These are phyloP conservation scores for Proisotoma minuta DNA, from an alignment of 2,888 invertebrate species.

Conservation along the genomic window DNA sequence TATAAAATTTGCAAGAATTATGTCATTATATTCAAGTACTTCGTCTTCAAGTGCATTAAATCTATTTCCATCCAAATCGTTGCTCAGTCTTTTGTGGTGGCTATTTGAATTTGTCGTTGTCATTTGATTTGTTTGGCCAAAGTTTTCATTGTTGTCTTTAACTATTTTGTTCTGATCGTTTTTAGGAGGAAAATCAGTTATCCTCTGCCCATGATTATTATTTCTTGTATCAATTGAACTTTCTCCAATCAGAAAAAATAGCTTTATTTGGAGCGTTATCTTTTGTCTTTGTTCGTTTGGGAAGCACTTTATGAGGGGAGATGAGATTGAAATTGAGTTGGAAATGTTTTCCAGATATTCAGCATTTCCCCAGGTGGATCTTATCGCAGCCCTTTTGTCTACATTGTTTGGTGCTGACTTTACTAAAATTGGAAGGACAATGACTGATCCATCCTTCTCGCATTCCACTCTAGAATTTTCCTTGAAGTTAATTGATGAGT, in stretches of 20 bases:
- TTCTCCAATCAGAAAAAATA: slow-evolving; percentile 30
- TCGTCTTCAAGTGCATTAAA: slow-evolving; percentile 62
- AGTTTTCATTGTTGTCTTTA: slow-evolving; percentile 9
- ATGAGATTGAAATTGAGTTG: slow-evolving; percentile 2
- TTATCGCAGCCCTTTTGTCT: slow-evolving; percentile 64
- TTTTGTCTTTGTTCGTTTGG: not conserved
- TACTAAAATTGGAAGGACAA: slow-evolving; percentile 66
- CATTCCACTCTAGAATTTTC: slow-evolving; percentile 23
- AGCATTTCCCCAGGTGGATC: slow-evolving; percentile 73
- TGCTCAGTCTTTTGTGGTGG: not conserved
- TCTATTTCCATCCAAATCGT: not conserved
- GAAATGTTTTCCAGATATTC: slow-evolving; percentile 34
- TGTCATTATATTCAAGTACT: slow-evolving; percentile 63
- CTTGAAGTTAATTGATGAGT: slow-evolving; percentile 22
- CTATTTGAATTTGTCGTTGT: not conserved
- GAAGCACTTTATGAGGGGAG: not conserved
- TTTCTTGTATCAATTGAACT: no score
- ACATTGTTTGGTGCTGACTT: slow-evolving; percentile 73
- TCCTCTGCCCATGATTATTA: no score
- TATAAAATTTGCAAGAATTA: slow-evolving; percentile 72
- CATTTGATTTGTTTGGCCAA: not conserved
- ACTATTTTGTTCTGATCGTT: no score
- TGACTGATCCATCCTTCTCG: slow-evolving; percentile 9
- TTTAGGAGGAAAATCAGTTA: no score
- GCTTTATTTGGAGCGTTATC: slow-evolving; percentile 12